A percentile compares a stretch with the other conserved stretches of the same genome.
Conservation (phyloP, 37 sponge, comb jelly and placozoan genomes). For the Amphimedon queenslandica region DNA sequence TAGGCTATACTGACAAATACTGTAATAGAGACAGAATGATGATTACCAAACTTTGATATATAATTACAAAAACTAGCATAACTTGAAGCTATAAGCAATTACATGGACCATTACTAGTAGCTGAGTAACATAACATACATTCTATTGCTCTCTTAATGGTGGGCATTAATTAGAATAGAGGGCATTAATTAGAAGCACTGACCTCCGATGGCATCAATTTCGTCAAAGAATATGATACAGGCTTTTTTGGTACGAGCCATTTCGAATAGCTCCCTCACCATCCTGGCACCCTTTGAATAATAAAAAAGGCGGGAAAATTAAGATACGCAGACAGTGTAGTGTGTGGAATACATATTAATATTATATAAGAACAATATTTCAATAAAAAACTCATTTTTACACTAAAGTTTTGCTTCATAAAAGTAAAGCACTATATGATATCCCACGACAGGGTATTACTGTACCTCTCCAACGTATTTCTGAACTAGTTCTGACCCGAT, state of each 20-base stretch:
- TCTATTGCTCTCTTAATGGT: no score
- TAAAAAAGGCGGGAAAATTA: not conserved
- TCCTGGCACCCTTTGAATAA: constrained; percentile 78
- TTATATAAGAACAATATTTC: not conserved
- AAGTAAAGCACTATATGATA: constrained; percentile 1
- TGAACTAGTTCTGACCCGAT: constrained; percentile 99
- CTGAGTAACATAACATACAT: no score
- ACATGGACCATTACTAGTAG: no score
- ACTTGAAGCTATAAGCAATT: no score
- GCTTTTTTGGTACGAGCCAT: constrained; percentile 99
- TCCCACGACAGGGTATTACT: not conserved
- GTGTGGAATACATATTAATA: no score
- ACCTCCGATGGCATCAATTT: constrained; percentile 99
- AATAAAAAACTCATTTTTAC: not conserved
- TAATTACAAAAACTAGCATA: no score
- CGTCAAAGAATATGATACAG: constrained; percentile 98
- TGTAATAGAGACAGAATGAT: no score
- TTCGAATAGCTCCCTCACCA: constrained; percentile 98
- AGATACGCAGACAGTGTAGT: no score
- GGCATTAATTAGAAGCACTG: no score
- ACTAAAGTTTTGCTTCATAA: not conserved
- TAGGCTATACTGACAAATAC: no score
- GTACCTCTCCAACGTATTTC: constrained; percentile 97
- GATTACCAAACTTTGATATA: no score
- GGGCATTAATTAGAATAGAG: no score